A percentile compares a stretch with the other conserved stretches of the same genome.
Conservation (phyloP, 2,888 invertebrate species). For the Brachyopa scutellaris region DNA sequence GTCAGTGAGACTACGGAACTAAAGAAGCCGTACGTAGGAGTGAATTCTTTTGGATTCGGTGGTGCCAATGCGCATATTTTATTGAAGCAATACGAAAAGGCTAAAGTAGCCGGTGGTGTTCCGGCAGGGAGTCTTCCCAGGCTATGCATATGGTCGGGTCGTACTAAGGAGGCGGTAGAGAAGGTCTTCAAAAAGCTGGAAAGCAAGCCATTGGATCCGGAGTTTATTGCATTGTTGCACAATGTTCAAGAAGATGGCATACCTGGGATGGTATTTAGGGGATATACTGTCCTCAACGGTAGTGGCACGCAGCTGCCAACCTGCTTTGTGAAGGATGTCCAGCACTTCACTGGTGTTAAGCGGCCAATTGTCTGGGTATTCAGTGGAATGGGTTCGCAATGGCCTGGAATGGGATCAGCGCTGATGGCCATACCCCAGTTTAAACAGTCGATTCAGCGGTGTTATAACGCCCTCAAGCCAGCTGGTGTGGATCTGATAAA, state of each 20-base stretch:
- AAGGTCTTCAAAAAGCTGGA: constrained; percentile 85
- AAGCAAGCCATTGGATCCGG: constrained; percentile 84
- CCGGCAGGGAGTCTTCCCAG: constrained; percentile 86
- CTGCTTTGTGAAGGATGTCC: constrained; percentile 82
- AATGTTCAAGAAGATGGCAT: constrained; percentile 83
- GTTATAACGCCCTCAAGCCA: constrained; percentile 84
- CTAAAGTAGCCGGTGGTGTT: constrained; percentile 82
- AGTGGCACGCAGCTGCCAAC: constrained; percentile 72
- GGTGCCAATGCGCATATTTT: constrained; percentile 87
- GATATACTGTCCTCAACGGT: constrained; percentile 84
- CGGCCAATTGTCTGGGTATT: constrained; percentile 93
- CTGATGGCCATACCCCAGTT: constrained; percentile 89
- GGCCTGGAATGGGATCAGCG: constrained; percentile 90
- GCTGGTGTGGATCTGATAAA: constrained; percentile 85
- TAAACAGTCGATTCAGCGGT: constrained; percentile 85
- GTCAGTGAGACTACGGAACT: constrained; percentile 87
- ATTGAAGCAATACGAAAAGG: constrained; percentile 68
- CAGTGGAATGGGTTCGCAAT: constrained; percentile 94
- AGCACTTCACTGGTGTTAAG: constrained; percentile 84
- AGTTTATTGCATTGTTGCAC: constrained; percentile 84
- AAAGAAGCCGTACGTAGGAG: constrained; percentile 88
- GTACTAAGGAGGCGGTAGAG: constrained; percentile 88
- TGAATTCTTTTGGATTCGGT: constrained; percentile 96
- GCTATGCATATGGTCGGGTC: constrained; percentile 87
- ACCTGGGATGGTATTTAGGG: constrained; percentile 87